Evolutionary conservation across 1,140 invertebrate genomes (phyloP), one percentile per base, ranked within the genome.

Genomic region (Leptopilina clavipes): DNA sequence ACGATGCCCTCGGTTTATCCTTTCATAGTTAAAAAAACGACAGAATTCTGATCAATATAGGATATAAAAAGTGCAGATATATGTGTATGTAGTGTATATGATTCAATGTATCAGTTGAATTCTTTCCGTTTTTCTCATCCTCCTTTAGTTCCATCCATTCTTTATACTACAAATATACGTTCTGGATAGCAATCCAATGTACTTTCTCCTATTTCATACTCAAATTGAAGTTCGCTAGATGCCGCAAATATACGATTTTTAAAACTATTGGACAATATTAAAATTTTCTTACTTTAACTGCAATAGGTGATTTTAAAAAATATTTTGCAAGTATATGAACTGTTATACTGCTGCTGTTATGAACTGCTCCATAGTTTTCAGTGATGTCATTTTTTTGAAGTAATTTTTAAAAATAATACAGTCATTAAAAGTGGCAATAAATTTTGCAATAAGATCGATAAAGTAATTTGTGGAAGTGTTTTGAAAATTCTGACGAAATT

Each of bases 381-480:
- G n/a, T n/a, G 5, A 31, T 31, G 25, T 2, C 25, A 31, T 40
- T 40, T 40, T 31, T 40, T 40, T 40, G 37, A 8, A 40, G 37
- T 40, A 40, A 40, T 40, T 40, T 40, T 40, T 40, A 52, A 52
- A 8, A 52, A 52, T 17, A 52, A 52, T 52, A 52, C 48, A 52
- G 12, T 52, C 7, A 52, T 52, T 52, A 52, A 52, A 52, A 52
- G n/a, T n/a, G 17, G 17, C 14, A 52, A 19, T 12, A 22, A 31
- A 31, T n/a, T 22, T 65, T 65, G 19, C 12, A 8, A 31, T 65
- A n/a, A 14, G 3, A 65, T n/a, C 25, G 22, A 65, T 65, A 31
- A n/a, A 37, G 59, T 65, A 65, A 31, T 65, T 65, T 65, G 59
- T 31, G 11, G n/a, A 65, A 65, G 59, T 65, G 22, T 65, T 65